Percentiles rank a stretch among this genome's conserved stretches.
These are phyloP conservation scores for Plecturocebus donacophilus DNA, from an alignment of 2,113 vertebrate species.

Conservation along the genomic window DNA sequence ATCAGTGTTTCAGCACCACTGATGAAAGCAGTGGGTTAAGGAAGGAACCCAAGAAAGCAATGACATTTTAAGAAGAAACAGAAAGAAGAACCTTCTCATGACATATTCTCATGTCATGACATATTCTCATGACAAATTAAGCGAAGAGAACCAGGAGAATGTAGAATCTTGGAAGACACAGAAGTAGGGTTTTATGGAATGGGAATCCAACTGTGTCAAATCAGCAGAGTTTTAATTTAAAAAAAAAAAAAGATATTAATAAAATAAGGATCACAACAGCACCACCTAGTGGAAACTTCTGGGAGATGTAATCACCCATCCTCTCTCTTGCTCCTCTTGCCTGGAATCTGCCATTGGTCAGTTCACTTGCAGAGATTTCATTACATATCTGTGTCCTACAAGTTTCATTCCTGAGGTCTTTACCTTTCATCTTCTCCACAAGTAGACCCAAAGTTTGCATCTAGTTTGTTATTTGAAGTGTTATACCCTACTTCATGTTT, in stretches of 20 bases:
- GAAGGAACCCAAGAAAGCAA: too few relatives aligned
- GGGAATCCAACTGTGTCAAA: not conserved
- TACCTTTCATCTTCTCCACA: not conserved
- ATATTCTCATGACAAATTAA: not conserved
- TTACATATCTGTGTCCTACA: not conserved
- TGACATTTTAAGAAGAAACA: not conserved
- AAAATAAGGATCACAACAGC: not conserved
- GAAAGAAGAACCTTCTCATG: too few relatives aligned
- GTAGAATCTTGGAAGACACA: not conserved
- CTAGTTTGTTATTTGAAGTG: not conserved
- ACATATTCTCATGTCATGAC: not conserved
- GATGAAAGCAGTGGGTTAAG: not conserved
- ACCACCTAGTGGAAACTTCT: not conserved
- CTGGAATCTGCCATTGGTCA: not conserved
- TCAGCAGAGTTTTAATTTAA: too few relatives aligned
- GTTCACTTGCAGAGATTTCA: not conserved
- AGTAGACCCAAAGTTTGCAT: not conserved
- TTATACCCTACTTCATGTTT: not conserved
- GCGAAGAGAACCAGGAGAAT: not conserved
- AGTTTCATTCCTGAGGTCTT: not conserved
- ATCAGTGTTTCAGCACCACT: not conserved
- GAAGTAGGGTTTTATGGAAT: not conserved
- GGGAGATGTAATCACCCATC: not conserved
- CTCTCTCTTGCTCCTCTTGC: not conserved
- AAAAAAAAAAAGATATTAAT: too few relatives aligned